Conservation (phyloP, 1,140 invertebrate genomes). For the Venustaconcha ellipsiformis region DNA sequence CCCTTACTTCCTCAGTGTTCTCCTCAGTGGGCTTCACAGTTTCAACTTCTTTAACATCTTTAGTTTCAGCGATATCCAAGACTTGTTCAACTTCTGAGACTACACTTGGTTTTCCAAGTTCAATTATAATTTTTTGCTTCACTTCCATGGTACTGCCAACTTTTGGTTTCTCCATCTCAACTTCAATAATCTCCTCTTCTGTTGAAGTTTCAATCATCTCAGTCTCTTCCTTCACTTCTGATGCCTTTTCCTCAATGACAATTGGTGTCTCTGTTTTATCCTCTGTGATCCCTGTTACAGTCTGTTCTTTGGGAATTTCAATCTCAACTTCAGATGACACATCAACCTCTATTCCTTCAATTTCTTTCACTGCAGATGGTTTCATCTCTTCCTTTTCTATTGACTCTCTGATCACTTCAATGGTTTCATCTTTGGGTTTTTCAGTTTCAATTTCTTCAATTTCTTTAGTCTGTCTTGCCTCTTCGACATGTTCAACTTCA, state of each 20-base stretch:
- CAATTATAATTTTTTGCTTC: too few species aligned
- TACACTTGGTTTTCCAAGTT: background rate
- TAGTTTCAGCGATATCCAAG: too few species aligned
- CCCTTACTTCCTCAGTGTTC: slow-evolving; percentile 20
- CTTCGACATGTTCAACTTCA: slow-evolving; percentile 23
- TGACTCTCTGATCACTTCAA: slow-evolving; percentile 36
- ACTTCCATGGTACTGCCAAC: too few species aligned
- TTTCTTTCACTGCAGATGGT: slow-evolving; percentile 10
- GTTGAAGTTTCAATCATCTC: too few species aligned
- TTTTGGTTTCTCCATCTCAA: too few species aligned
- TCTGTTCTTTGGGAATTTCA: too few species aligned
- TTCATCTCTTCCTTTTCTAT: slow-evolving; percentile 29
- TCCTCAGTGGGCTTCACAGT: slow-evolving; percentile 25
- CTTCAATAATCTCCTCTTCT: too few species aligned
- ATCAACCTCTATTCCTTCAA: slow-evolving; percentile 1
- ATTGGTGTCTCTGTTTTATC: too few species aligned
- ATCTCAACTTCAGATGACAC: slow-evolving; percentile 4
- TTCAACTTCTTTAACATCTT: slow-evolving; percentile 20
- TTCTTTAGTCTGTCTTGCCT: too few species aligned
- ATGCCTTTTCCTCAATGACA: too few species aligned
- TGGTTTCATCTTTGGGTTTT: slow-evolving; percentile 22
- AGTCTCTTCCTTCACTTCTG: too few species aligned
- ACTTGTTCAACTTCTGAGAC: slow-evolving; percentile 21
- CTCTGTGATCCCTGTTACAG: too few species aligned
- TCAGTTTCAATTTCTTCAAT: slow-evolving; percentile 27